These are phyloP conservation scores for Amphipoea lucens DNA, from an alignment of 2,888 invertebrate species.

Conservation along the genomic window DNA sequence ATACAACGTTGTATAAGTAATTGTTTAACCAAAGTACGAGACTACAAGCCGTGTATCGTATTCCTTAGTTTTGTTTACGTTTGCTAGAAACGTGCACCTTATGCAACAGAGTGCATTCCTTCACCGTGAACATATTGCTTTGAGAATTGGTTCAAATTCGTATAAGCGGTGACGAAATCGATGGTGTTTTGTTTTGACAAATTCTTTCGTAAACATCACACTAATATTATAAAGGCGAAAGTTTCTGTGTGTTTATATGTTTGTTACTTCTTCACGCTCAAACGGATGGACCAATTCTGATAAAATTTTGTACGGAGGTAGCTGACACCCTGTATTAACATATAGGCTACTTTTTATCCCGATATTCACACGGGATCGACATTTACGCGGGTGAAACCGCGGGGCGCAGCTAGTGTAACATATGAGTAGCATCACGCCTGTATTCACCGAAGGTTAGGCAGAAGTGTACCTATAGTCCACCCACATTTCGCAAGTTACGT, in stretches of 20 bases:
- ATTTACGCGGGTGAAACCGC: no score
- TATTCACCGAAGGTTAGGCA: not conserved
- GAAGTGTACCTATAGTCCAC: no score
- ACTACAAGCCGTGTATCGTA: conserved; percentile 50
- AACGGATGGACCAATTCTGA: no score
- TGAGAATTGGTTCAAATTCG: conserved; percentile 35
- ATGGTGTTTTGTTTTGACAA: not conserved
- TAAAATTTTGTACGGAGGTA: no score
- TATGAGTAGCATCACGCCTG: not conserved
- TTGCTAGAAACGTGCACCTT: conserved; percentile 49
- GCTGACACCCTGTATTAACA: no score
- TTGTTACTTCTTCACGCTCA: no score
- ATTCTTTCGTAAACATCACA: not conserved
- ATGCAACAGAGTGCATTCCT: conserved; percentile 60
- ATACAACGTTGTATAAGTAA: conserved; percentile 32
- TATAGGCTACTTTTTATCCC: no score
- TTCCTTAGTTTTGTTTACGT: conserved; percentile 54
- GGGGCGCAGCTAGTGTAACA: not conserved
- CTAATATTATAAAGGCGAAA: no score
- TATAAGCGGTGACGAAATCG: not conserved
- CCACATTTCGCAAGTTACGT: no score
- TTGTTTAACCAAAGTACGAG: conserved; percentile 42
- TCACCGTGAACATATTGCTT: conserved; percentile 35
- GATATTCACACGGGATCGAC: no score
- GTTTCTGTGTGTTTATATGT: no score